Evolutionary conservation across 2,888 invertebrate species (phyloP).

Genomic region (Caenorhabditis wallacei): DNA sequence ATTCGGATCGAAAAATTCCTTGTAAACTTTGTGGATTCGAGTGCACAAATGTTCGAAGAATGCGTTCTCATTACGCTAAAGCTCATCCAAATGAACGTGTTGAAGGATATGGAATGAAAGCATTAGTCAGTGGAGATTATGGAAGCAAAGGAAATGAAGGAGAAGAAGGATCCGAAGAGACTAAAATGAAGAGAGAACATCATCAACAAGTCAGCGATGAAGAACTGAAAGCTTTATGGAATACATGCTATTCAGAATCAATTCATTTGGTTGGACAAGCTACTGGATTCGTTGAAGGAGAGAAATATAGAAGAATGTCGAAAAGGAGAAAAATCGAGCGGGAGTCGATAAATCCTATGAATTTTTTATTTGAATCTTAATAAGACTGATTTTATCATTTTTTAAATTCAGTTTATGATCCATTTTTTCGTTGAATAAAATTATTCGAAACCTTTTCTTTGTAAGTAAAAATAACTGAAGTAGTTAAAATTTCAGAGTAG

Average conservation of each 20-base stretch:
- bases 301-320: constrained; percentile 14
- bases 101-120: constrained; percentile 59
- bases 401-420: too few relatives aligned
- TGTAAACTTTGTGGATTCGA: constrained; percentile 57
- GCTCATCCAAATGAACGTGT: constrained; percentile 45
- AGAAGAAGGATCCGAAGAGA: constrained; percentile 1
- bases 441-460: not conserved
- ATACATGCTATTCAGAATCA: constrained; percentile 17
- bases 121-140: constrained; percentile 35
- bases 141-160: not conserved
- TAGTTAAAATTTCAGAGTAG: too few relatives aligned
- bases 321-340: constrained; percentile 17
- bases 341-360: constrained; percentile 3
- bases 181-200: not conserved
- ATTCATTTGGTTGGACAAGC: constrained; percentile 44
- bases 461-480: too few relatives aligned
- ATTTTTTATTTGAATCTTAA: constrained; percentile 1
- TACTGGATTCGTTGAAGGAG: constrained; percentile 27
- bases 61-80: constrained; percentile 54
- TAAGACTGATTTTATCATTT: not conserved
- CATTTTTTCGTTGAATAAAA: too few relatives aligned
- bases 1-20: constrained; percentile 30
- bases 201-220: constrained; percentile 23
- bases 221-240: constrained; percentile 36
- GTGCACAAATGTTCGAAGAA: constrained; percentile 51